Evolutionary conservation across 2,888 invertebrate species (phyloP), one percentile per base, ranked within the genome.

Genomic region (Masnerella sp.): DNA sequence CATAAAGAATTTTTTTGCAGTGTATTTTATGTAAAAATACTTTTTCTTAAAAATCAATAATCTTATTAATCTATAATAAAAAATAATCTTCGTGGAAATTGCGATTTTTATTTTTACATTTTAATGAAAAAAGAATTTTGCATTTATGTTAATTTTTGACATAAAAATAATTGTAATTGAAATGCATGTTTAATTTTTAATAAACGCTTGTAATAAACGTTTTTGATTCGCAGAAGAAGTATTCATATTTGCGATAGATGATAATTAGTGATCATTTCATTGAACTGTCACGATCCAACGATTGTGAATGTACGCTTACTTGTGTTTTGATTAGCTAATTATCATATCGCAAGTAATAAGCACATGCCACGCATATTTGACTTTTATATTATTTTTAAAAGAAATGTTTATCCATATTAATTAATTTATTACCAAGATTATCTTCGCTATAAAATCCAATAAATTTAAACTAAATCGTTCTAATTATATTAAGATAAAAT

Each of bases 271-370:
- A 56, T 64, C 64, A 45, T 64, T 71, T 49, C 64, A 64, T 51
- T 71, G 71, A 58, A 71, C 56, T 71, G 71, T 64, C 71, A 71
- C 71, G 69, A 69, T 61, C 42, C 52, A 54, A 32, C 42, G 69
- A 54, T 61, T 62, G 47, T 3, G 56, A 62, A 62, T 61, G 61
- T 49, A 54, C 40, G 25, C 34, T 61, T 42, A 52, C 43, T 59
- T 43, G 52, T 68, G 52, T 61, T 68, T 43, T 45, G 59, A 59
- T 68, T 68, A 59, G 36, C 52, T 59, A 68, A 59, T 68, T 68
- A 68, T 61, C 59, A 52, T 68, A 68, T 68, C 43, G 45, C 52
- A 20, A 34, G 25, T 67, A 67, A 51, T 56, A 56, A 56, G 28
- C 15, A 42, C 58, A 58, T 65, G 65, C 30, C 40, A 17, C n/a